These are phyloP conservation scores for Autographa gamma DNA, from an alignment of 2,888 invertebrate species.

Conservation along the genomic window DNA sequence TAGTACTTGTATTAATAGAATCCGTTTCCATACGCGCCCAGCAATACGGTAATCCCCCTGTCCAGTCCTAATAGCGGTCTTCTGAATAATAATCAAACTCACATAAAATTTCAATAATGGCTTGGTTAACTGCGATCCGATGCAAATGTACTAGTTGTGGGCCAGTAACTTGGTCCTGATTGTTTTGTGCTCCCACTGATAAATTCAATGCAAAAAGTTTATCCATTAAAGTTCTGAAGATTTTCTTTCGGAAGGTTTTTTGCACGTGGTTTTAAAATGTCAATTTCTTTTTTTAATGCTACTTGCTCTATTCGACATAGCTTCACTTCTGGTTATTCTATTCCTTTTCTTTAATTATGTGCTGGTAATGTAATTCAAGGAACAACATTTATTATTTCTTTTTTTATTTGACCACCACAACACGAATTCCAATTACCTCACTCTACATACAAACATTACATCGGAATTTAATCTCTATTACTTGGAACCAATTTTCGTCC, in stretches of 20 bases:
- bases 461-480: constrained; percentile 33
- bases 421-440: constrained; percentile 30
- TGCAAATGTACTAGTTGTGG: constrained; percentile 76
- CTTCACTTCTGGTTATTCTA: not conserved
- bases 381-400: not conserved
- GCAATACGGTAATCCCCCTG: constrained; percentile 73
- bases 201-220: constrained; percentile 53
- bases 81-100: constrained; percentile 88
- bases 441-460: constrained; percentile 40
- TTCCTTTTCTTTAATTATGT: not conserved
- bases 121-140: constrained; percentile 79
- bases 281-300: not conserved
- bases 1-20: no score
- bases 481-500: constrained; percentile 43
- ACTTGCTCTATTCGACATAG: not conserved
- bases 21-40: constrained; percentile 64
- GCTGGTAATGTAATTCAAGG: not conserved
- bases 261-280: no score
- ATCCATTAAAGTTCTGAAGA: not conserved
- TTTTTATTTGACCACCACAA: not conserved
- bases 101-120: constrained; percentile 89
- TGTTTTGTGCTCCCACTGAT: constrained; percentile 59
- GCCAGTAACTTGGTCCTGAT: constrained; percentile 68
- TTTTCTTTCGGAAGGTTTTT: not conserved
- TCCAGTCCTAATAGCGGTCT: constrained; percentile 88